These are phyloP conservation scores for Linepithema humile DNA, from an alignment of 1,140 invertebrate genomes.

Conservation along the genomic window DNA sequence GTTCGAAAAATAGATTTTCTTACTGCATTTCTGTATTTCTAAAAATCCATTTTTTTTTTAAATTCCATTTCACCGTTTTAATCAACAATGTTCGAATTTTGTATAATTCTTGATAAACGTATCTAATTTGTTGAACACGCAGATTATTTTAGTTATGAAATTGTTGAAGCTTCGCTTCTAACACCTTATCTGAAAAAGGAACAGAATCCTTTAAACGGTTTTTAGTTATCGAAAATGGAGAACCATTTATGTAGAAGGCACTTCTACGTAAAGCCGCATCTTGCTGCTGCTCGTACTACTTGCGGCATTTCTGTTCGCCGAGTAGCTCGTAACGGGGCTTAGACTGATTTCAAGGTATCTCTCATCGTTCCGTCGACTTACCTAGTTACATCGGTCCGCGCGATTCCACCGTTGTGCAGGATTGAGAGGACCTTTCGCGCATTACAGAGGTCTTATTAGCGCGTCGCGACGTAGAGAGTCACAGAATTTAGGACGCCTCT, in stretches of 20 bases:
- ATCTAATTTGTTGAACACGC: background rate
- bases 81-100: background rate
- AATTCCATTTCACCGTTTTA: background rate
- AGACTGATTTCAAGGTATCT: slow-evolving; percentile 20
- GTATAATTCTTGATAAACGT: background rate
- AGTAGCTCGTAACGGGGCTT: slow-evolving; percentile 2
- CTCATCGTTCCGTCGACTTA: slow-evolving; percentile 22
- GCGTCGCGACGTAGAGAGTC: slow-evolving; percentile 16
- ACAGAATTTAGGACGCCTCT: slow-evolving; percentile 62
- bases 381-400: background rate
- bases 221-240: background rate
- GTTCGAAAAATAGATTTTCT: background rate
- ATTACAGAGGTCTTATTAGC: slow-evolving; percentile 64
- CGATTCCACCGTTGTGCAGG: background rate
- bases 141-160: background rate
- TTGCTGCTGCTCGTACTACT: slow-evolving; percentile 6
- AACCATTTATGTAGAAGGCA: background rate
- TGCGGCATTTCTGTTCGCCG: slow-evolving; percentile 3
- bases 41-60: background rate
- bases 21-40: background rate
- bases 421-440: slow-evolving; percentile 17
- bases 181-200: background rate
- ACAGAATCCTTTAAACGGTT: background rate
- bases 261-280: slow-evolving; percentile 1
- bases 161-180: background rate